Evolutionary conservation across 2,888 invertebrate genomes (phyloP).

Genomic region (Eristalis intricaria): DNA sequence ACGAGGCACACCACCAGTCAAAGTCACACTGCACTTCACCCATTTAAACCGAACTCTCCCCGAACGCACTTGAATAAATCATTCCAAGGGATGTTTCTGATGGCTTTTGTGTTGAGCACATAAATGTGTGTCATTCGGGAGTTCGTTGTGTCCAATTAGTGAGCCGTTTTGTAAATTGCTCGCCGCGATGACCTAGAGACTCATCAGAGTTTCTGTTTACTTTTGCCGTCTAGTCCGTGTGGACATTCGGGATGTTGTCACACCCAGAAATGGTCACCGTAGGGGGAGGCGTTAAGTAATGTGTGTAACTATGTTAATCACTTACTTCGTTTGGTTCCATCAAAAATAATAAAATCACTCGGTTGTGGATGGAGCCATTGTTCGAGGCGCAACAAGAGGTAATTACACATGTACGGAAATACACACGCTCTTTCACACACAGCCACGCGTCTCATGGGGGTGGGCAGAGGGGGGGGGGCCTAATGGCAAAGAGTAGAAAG

Average conservation of each 20-base stretch:
- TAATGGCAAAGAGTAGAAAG: background rate
- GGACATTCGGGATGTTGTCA: slow-evolving; percentile 10
- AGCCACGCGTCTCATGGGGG: slow-evolving; percentile 13
- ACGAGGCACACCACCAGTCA: no score
- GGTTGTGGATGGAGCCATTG: slow-evolving; percentile 29
- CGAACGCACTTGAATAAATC: slow-evolving; percentile 46
- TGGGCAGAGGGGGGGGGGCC: background rate
- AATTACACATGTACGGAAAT: background rate
- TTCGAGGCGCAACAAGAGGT: slow-evolving; percentile 29
- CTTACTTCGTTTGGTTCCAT: slow-evolving; percentile 3
- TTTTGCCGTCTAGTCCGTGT: background rate
- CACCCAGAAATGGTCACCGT: background rate
- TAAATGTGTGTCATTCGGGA: slow-evolving; percentile 39
- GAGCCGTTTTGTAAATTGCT: slow-evolving; percentile 38
- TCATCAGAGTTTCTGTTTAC: background rate
- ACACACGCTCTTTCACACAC: background rate
- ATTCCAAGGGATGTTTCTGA: slow-evolving; percentile 8
- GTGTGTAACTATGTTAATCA: slow-evolving; percentile 13
- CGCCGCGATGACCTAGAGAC: slow-evolving; percentile 13
- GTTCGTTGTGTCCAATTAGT: slow-evolving; percentile 42
- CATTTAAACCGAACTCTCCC: background rate
- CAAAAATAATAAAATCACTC: slow-evolving; percentile 45
- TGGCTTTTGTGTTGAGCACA: slow-evolving; percentile 26
- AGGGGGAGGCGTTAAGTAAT: background rate
- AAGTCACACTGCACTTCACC: slow-evolving; percentile 18